phyloP scores from a whole-genome alignment of 2,797 vertebrate genomes.

The Meda fulgida region DNA sequence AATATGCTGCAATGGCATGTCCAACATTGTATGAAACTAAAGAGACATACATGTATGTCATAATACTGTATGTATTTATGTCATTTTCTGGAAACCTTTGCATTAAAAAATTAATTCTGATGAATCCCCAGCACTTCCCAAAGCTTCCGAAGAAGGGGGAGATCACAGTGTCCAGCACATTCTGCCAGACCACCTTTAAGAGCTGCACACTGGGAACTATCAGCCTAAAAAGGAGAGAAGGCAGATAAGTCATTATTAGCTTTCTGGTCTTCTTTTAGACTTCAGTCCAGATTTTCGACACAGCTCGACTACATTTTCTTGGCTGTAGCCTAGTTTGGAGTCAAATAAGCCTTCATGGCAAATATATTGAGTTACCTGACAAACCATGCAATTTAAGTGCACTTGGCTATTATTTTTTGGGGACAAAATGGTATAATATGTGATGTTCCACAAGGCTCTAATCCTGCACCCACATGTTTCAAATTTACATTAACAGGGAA shows the following conservation, averaged over 20 bases:
- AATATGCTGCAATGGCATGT: neutral
- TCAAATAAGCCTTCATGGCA: neutral
- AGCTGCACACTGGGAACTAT: slow-evolving; percentile 71
- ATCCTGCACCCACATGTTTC: neutral
- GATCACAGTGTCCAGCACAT: slow-evolving; percentile 68
- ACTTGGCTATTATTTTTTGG: neutral
- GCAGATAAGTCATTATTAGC: neutral
- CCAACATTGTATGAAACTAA: neutral
- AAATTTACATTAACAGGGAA: neutral
- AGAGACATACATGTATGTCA: neutral
- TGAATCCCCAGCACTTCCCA: slow-evolving; percentile 65
- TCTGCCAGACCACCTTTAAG: slow-evolving; percentile 69
- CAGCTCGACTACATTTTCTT: neutral
- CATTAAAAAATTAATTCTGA: slow-evolving; percentile 58
- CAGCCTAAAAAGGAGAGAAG: slow-evolving; percentile 62
- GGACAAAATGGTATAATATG: neutral
- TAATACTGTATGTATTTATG: neutral
- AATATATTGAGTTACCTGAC: neutral
- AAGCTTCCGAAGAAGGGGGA: slow-evolving; percentile 65
- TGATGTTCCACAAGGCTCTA: neutral
- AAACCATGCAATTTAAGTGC: neutral
- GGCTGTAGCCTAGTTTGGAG: slow-evolving; percentile 12
- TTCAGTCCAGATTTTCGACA: slow-evolving; percentile 2
- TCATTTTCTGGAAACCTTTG: neutral
- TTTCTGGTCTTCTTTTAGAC: neutral